These are phyloP conservation scores for Hirtodrosophila trivittata DNA, from an alignment of 2,888 invertebrate genomes.

Conservation along the genomic window DNA sequence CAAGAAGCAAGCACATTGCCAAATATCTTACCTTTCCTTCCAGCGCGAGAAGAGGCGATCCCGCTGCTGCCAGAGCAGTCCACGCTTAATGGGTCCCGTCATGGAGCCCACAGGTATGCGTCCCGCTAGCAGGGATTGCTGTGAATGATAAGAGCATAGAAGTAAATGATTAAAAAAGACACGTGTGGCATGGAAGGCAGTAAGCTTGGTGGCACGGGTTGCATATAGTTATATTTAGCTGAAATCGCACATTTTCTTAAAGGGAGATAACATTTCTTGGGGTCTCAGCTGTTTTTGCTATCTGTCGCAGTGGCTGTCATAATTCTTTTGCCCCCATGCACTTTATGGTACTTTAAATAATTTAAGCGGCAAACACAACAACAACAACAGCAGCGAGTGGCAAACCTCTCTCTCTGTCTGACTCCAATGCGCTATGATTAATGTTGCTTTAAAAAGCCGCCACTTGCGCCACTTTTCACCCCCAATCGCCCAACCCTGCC, in stretches of 20 bases:
- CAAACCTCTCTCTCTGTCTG: constrained; percentile 30
- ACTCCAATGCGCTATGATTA: constrained; percentile 64
- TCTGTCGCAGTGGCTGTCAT: constrained; percentile 49
- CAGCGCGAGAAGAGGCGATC: constrained; percentile 87
- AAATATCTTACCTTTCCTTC: constrained; percentile 86
- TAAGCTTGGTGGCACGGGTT: neutral
- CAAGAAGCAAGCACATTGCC: too few relatives aligned
- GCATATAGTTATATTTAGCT: constrained; percentile 42
- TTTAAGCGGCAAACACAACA: constrained; percentile 47
- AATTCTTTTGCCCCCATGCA: constrained; percentile 58
- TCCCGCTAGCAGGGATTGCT: constrained; percentile 83
- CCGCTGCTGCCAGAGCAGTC: constrained; percentile 87
- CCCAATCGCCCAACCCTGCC: constrained; percentile 9
- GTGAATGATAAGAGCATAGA: constrained; percentile 50
- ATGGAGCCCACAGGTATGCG: constrained; percentile 84
- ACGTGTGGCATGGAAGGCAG: constrained; percentile 2
- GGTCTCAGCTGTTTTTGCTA: constrained; percentile 64
- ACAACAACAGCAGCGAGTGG: constrained; percentile 16
- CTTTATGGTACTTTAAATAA: constrained; percentile 64
- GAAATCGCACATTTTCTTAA: constrained; percentile 57
- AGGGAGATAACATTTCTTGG: constrained; percentile 47
- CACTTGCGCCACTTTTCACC: constrained; percentile 61
- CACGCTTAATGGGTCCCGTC: constrained; percentile 87
- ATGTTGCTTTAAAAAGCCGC: constrained; percentile 73
- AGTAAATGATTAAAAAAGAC: constrained; percentile 33